Evolutionary conservation across 1,140 invertebrate species (phyloP), one percentile per base, ranked within the genome.

Genomic region (Sarcophaga peregrina): DNA sequence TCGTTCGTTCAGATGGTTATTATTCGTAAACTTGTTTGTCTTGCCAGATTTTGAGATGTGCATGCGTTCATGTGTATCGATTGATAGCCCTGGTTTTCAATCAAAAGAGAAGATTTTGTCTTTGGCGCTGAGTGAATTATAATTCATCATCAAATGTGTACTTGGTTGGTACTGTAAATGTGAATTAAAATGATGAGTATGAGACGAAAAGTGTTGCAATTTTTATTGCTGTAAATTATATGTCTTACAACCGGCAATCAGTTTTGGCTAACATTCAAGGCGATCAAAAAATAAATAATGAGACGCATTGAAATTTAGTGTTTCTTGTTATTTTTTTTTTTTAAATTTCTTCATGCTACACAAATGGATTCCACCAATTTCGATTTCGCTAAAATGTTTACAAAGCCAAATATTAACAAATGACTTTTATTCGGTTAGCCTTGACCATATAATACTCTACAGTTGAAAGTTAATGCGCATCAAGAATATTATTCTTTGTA

Each of bases 161-260:
- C 25, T 37, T 37, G 25, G 25, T 37, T 37, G 1, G 25, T 37
- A 68, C 62, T 68, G n/a, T 58, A 58, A 58, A 58, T 58, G 10
- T 9, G 10, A 8, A 9, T 68, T 68, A 25, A 17, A 20, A 68
- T 68, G 6, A 68, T 68, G 17, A 20, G n/a, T 68, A 20, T 17
- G 62, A 37, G 25, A 68, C 62, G 62, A 25, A 68, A 68, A 68
- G 62, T 68, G 17, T 25, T 68, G 62, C 7, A 20, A 25, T 20
- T 68, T 68, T 68, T 68, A 68, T 68, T 68, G n/a, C 62, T 68
- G 62, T 25, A 68, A 68, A 68, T 68, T 68, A 68, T 68, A 25
- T 68, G n/a, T n/a, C 62, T 20, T n/a, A 68, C 9, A 25, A 68
- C 62, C 10, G 20, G 62, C 17, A 68, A 68, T 68, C 62, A 68